A percentile compares a stretch with the other conserved stretches of the same genome.
These are phyloP conservation scores for Sturnira hondurensis DNA, from an alignment of 2,113 vertebrate genomes.

Conservation along the genomic window DNA sequence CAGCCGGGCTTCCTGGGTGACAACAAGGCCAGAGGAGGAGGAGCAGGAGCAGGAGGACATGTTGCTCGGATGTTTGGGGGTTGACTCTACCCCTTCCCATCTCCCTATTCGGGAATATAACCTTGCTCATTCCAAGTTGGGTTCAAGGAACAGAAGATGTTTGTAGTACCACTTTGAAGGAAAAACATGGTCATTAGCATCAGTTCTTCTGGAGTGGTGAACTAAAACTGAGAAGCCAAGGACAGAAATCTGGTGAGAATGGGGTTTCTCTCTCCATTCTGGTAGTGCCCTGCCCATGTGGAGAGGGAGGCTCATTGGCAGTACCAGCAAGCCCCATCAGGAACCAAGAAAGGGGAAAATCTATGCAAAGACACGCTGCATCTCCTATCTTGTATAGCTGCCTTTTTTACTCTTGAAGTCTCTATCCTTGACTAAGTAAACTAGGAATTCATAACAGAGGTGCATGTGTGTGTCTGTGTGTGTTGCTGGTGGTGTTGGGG, in stretches of 20 bases:
- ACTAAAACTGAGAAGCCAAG: not conserved
- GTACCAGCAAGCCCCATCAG: not conserved
- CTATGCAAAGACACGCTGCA: not conserved
- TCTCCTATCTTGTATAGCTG: not conserved
- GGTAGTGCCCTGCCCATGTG: not conserved
- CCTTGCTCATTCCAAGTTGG: not conserved
- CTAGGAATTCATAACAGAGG: not conserved
- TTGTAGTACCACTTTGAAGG: not conserved
- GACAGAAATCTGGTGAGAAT: not conserved
- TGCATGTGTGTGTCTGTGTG: not conserved
- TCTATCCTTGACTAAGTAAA: not conserved
- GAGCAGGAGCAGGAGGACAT: not conserved
- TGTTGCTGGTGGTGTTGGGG: not conserved
- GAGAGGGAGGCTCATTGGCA: not conserved
- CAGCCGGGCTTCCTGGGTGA: not conserved
- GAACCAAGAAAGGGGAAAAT: not conserved
- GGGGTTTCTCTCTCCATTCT: not conserved
- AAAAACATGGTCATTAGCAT: not conserved
- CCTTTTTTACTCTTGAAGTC: not conserved
- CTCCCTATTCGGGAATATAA: not conserved
- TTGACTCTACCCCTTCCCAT: too few species aligned
- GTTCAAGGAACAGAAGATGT: not conserved
- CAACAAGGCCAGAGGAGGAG: too few species aligned
- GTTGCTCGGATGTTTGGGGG: not conserved
- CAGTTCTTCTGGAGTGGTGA: not conserved